Evolutionary conservation across 2,797 vertebrate genomes (phyloP).

Genomic region (Oceanodroma leucorhoa): DNA sequence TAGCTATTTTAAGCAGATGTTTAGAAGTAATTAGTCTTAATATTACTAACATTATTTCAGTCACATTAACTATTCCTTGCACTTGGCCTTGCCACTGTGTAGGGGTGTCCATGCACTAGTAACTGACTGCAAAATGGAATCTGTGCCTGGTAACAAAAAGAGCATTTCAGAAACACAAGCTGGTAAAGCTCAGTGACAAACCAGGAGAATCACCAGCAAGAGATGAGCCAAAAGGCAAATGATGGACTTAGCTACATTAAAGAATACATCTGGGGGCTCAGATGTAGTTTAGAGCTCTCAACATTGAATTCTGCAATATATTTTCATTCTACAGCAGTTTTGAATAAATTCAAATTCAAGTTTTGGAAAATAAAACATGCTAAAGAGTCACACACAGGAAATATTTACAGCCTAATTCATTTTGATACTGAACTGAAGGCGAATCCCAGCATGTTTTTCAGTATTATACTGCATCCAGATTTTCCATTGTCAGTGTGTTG

Average conservation of each 20-base stretch:
- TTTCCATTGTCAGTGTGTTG: conserved; percentile 56
- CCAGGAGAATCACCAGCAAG: neutral
- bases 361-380: conserved; percentile 25
- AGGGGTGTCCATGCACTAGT: neutral
- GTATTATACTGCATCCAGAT: conserved; percentile 39
- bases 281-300: neutral
- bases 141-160: neutral
- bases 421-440: neutral
- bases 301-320: neutral
- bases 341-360: conserved; percentile 26
- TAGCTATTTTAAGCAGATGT: neutral
- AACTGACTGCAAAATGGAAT: neutral
- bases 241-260: neutral
- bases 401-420: conserved; percentile 31
- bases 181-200: neutral
- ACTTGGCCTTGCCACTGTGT: neutral
- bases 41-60: neutral
- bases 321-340: conserved; percentile 21
- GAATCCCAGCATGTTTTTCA: conserved; percentile 34
- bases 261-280: neutral
- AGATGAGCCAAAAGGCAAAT: neutral
- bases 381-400: conserved; percentile 28
- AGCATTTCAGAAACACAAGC: neutral
- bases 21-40: neutral
- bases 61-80: neutral